A percentile compares a stretch with the other conserved stretches of the same genome.
These are phyloP conservation scores for Malthinus flaveolus DNA, from an alignment of 2,888 invertebrate species.

Conservation along the genomic window DNA sequence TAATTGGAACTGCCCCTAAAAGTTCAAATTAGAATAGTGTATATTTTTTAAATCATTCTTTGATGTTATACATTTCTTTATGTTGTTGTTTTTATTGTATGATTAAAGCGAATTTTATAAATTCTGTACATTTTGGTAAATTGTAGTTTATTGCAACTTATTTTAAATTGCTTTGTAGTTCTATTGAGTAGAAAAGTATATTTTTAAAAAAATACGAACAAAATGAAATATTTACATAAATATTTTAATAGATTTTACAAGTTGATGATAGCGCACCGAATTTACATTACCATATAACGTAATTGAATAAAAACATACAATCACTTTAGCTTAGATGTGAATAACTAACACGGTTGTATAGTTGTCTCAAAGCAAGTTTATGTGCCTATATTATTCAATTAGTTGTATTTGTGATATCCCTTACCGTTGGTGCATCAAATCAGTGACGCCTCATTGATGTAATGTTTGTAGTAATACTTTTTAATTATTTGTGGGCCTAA, in stretches of 20 bases:
- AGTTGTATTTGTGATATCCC: slow-evolving; percentile 4
- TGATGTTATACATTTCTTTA: background rate
- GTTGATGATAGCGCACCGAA: background rate
- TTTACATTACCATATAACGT: too few species aligned
- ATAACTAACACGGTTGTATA: background rate
- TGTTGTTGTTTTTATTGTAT: slow-evolving; percentile 6
- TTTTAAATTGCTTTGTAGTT: slow-evolving; percentile 6
- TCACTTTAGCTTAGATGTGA: background rate
- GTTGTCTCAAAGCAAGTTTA: slow-evolving; percentile 1
- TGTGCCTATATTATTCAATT: slow-evolving; percentile 1
- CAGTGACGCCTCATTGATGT: background rate
- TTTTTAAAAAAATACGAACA: background rate
- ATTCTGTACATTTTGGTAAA: slow-evolving; percentile 24
- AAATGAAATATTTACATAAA: slow-evolving; percentile 1
- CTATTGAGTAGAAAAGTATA: slow-evolving; percentile 7
- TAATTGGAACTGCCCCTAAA: background rate
- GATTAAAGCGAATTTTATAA: slow-evolving; percentile 33
- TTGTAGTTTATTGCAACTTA: slow-evolving; percentile 19
- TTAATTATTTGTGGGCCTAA: too few species aligned
- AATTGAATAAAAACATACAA: too few species aligned
- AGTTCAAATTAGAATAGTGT: slow-evolving; percentile 8
- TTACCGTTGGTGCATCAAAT: background rate
- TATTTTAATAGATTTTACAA: slow-evolving; percentile 2
- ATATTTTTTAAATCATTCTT: slow-evolving; percentile 8
- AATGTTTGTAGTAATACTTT: background rate